Evolutionary conservation across 2,888 invertebrate genomes (phyloP).

Genomic region (Drosophila dives): DNA sequence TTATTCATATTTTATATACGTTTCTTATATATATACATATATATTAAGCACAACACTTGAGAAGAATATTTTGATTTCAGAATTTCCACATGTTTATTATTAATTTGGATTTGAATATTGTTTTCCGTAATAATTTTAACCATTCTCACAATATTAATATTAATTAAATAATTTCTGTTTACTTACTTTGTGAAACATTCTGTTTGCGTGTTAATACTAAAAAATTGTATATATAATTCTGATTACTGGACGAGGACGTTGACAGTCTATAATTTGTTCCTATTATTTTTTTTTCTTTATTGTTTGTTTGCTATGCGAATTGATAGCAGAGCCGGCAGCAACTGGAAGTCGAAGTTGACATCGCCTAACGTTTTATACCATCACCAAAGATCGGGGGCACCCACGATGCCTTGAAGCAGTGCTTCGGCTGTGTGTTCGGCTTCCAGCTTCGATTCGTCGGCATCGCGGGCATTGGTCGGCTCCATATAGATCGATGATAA

Average conservation of each 20-base stretch:
- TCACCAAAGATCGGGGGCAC: conserved; percentile 41
- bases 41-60: background rate
- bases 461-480: conserved; percentile 48
- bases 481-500: conserved; percentile 22
- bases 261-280: conserved; percentile 25
- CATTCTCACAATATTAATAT: background rate
- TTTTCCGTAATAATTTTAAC: conserved; percentile 1
- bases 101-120: background rate
- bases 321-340: conserved; percentile 62
- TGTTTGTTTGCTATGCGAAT: conserved; percentile 37
- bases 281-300: conserved; percentile 6
- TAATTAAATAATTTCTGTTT: background rate
- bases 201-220: conserved; percentile 36
- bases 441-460: conserved; percentile 22
- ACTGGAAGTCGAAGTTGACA: conserved; percentile 55
- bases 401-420: conserved; percentile 35
- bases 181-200: conserved; percentile 65
- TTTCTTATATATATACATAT: background rate
- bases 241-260: conserved; percentile 43
- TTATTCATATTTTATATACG: background rate
- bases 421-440: conserved; percentile 23
- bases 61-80: background rate
- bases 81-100: background rate
- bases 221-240: conserved; percentile 4
- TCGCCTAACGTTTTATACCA: conserved; percentile 65